Base-by-base conservation (phyloP, 1,140 invertebrate genomes). In the Cydia pomonella region DNA sequence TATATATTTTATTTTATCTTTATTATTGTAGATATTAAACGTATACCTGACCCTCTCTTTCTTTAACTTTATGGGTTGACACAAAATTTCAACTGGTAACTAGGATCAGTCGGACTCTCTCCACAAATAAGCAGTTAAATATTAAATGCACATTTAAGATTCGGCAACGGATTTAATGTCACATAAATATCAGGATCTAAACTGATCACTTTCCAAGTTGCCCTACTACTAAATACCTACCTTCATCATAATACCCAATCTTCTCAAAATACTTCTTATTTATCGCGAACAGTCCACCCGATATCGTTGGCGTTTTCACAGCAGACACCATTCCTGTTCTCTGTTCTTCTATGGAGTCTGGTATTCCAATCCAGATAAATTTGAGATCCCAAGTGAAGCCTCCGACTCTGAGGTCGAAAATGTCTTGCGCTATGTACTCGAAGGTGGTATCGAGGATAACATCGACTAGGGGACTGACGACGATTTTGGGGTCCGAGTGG, bases 271-370 rank as follows among this genome's bases (percentile, higher is more conserved):
- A 98, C 33, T 96, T 93, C 76, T 95, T 95, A 77, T 97, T 95
- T 79, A 99, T 97, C 0, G 97, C 95, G 91, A 99, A 99, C 9
- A 99, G 91, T 0, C 98, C 98, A 2, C 98, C 98, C 18, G 98
- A 97, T 96, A 99, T 99, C 0, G 97, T 97, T 9, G 98, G 98
- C 0, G 83, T 82, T 25, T 73, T 72, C 9, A 83, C 73, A 23
- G 80, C 77, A 75, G 76, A 77, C 18, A 77, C 44, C 13, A 33
- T 33, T 12, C 76, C 59, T 5, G 41, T 75, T 33, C 79, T 59
- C 63, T 79, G 74, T 1, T 16, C n/a, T 2, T 73, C 21, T 21
- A 71, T 25, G 6, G 75, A 47, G 6, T 47, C 33, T 21, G 80
- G 80, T 25, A 84, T 71, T n/a, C 29, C 59, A 7, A 63, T 74